Conservation (phyloP, 2,113 vertebrate species). For the Xiphophorus maculatus region DNA sequence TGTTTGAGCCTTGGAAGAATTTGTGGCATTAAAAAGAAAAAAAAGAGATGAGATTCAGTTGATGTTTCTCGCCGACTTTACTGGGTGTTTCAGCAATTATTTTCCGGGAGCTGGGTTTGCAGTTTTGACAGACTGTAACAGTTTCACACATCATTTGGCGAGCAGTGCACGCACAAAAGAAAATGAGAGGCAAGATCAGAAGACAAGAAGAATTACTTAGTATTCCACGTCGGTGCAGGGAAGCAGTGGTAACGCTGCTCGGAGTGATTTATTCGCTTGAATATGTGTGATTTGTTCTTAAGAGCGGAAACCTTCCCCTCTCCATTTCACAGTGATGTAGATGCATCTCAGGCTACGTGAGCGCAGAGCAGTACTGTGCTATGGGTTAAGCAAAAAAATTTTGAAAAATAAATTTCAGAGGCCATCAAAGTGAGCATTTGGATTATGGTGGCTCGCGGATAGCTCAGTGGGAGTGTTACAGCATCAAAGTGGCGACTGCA, state of each 20-base stretch:
- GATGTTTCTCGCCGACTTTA: slow-evolving; percentile 10
- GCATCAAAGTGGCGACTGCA: slow-evolving; percentile 56
- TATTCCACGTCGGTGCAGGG: slow-evolving; percentile 45
- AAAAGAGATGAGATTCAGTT: slow-evolving; percentile 6
- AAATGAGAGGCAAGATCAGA: slow-evolving; percentile 47
- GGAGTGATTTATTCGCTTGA: slow-evolving; percentile 56
- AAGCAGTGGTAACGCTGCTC: slow-evolving; percentile 30
- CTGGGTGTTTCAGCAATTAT: slow-evolving; percentile 29
- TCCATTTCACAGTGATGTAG: slow-evolving; percentile 46
- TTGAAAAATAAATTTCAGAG: slow-evolving; percentile 31
- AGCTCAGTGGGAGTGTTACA: slow-evolving; percentile 34
- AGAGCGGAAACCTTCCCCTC: slow-evolving; percentile 26
- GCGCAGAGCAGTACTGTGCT: slow-evolving; percentile 1
- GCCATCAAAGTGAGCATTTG: slow-evolving; percentile 42
- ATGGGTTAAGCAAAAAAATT: slow-evolving; percentile 33
- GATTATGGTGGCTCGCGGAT: slow-evolving; percentile 47
- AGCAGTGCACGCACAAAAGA: slow-evolving; percentile 14
- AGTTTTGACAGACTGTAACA: slow-evolving; percentile 38
- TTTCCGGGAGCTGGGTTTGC: slow-evolving; percentile 43
- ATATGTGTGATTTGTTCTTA: slow-evolving; percentile 56
- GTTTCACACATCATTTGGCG: slow-evolving; percentile 41
- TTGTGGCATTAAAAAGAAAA: neutral
- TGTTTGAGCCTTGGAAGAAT: neutral
- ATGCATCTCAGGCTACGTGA: slow-evolving; percentile 26
- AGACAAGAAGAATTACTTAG: slow-evolving; percentile 53